Base-by-base conservation (phyloP, 2,888 invertebrate genomes). In the Nemapogon koenigi region DNA sequence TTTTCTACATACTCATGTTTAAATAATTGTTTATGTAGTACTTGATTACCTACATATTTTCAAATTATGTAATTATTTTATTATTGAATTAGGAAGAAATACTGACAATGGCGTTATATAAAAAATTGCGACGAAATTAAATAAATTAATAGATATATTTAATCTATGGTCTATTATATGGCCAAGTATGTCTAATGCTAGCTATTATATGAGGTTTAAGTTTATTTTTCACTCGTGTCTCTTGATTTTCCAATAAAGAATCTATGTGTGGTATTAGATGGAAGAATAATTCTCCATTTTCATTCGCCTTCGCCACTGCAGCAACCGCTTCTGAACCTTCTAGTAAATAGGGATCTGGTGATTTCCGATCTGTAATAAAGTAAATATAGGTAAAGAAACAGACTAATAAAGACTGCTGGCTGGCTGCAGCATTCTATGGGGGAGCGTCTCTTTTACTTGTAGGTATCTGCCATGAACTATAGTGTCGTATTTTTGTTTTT, bases 211-310 rank as follows among this genome's bases (percentile, higher is more conserved):
- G 81, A 1, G 81, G 83, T 33, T 80, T 64, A 3, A 88, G 65
- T 13, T 85, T 82, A 53, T 87, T 87, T 28, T 65, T 55, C 37
- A 68, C 57, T 40, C 88, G 65, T 15, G 81, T 62, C 40, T 84
- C 72, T 47, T 88, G 86, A 54, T 87, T 83, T 25, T 71, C 71
- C 7, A 86, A 59, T 3, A 88, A 52, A 0, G 85, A 82, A 45
- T 81, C 64, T 16, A 81, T 78, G 54, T 88, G 88, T 0, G 87
- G 87, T 45, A 84, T 81, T 35, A 87, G 83, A 38, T 82, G 76
- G 59, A 83, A 87, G 59, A 84, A 88, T 4, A 84, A 66, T 46
- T 79, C 70, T 8, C 83, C 83, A 41, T 80, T 83, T 3, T 70
- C 65, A 39, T 79, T 81, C 6, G 85, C 62, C 46, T 75, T 73